phyloP scores from a whole-genome alignment of 1,140 invertebrate genomes.

The Nebria ingens region DNA sequence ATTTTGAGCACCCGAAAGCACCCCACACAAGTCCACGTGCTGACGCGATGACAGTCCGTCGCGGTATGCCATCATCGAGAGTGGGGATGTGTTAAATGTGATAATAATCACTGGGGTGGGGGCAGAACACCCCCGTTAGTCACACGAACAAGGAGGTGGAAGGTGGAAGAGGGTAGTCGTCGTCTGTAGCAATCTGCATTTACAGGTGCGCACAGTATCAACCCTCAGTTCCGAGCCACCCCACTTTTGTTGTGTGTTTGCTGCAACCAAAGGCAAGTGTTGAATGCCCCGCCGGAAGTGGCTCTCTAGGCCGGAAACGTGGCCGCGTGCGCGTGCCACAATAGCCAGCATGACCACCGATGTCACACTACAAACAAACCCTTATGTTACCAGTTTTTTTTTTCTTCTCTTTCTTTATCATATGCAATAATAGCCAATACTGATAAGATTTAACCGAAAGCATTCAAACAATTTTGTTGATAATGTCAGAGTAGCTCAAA shows the following conservation, averaged over 20 bases:
- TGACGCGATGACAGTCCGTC: not conserved
- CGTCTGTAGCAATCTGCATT: not conserved
- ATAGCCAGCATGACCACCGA: not conserved
- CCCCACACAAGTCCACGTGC: not conserved
- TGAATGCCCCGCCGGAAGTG: not conserved
- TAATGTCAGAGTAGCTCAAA: too few relatives aligned
- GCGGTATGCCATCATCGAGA: too few relatives aligned
- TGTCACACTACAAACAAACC: too few relatives aligned
- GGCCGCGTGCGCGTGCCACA: not conserved
- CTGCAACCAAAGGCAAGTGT: not conserved
- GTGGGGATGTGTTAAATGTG: conserved; percentile 1
- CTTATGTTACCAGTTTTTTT: not conserved
- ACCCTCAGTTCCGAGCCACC: too few relatives aligned
- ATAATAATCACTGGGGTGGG: not conserved
- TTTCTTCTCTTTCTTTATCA: too few relatives aligned
- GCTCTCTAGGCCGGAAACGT: not conserved
- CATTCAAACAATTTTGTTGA: too few relatives aligned
- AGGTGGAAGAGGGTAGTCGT: not conserved
- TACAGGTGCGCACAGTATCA: not conserved
- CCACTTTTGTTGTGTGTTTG: too few relatives aligned
- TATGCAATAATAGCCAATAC: too few relatives aligned
- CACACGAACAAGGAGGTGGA: not conserved
- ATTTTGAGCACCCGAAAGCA: too few relatives aligned
- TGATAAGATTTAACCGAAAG: too few relatives aligned
- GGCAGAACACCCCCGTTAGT: not conserved